Conservation (phyloP, 1,140 invertebrate species). For the Colletes latitarsis region DNA sequence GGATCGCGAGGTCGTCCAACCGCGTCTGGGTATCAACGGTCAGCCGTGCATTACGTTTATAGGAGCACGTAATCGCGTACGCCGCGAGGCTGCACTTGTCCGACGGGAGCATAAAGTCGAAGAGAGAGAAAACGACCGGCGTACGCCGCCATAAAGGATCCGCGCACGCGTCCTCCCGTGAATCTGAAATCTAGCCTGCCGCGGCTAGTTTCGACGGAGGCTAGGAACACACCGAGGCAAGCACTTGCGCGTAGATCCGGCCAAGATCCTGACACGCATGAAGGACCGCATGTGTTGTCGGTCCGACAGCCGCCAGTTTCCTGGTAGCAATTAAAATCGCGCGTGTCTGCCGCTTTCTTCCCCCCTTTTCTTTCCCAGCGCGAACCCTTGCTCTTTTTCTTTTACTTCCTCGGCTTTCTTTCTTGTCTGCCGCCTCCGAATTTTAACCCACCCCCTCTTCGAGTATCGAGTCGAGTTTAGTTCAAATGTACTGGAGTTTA, state of each 20-base stretch:
- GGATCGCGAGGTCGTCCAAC: not conserved
- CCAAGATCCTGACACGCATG: slow-evolving; percentile 37
- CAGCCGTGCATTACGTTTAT: slow-evolving; percentile 47
- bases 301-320: slow-evolving; percentile 30
- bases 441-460: too few species aligned
- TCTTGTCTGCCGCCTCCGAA: too few species aligned
- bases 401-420: too few species aligned
- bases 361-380: slow-evolving; percentile 22
- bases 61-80: slow-evolving; percentile 63
- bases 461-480: too few species aligned
- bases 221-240: not conserved
- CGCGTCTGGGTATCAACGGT: not conserved
- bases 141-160: slow-evolving; percentile 56
- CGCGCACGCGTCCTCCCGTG: slow-evolving; percentile 39
- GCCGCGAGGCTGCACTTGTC: slow-evolving; percentile 53
- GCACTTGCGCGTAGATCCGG: slow-evolving; percentile 21
- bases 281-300: slow-evolving; percentile 28
- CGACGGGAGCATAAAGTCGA: slow-evolving; percentile 56
- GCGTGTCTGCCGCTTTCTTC: not conserved
- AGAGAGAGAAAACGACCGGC: slow-evolving; percentile 24
- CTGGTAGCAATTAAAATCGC: slow-evolving; percentile 59
- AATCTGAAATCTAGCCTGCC: slow-evolving; percentile 56
- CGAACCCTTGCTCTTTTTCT: not conserved
- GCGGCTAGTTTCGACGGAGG: slow-evolving; percentile 16
- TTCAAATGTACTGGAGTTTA: too few species aligned